phyloP scores from a whole-genome alignment of 2,888 invertebrate genomes.

The Trissolcus japonicus region DNA sequence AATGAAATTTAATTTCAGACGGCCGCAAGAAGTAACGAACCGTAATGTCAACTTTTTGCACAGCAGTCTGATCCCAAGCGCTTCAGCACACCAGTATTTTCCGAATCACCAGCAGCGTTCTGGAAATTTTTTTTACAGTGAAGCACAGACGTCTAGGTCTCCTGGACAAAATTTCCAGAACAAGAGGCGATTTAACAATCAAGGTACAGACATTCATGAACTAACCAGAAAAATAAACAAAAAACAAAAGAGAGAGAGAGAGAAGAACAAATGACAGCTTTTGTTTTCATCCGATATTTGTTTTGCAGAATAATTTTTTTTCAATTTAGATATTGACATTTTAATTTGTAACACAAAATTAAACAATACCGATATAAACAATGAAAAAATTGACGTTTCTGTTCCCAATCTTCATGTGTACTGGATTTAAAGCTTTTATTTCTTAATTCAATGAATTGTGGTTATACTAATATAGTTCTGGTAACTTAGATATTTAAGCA shows the following conservation, averaged over 20 bases:
- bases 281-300: too few relatives aligned
- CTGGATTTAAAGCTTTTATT: neutral
- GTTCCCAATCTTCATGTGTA: too few relatives aligned
- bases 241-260: too few relatives aligned
- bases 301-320: too few relatives aligned
- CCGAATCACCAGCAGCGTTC: constrained; percentile 63
- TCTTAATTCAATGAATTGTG: neutral
- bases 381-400: too few relatives aligned
- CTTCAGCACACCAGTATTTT: constrained; percentile 67
- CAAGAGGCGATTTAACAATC: constrained; percentile 68
- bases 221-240: too few relatives aligned
- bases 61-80: constrained; percentile 61
- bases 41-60: constrained; percentile 37
- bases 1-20: constrained; percentile 20
- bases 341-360: too few relatives aligned
- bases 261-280: too few relatives aligned
- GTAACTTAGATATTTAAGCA: too few relatives aligned
- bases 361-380: too few relatives aligned
- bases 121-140: constrained; percentile 61
- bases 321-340: too few relatives aligned
- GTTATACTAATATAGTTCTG: too few relatives aligned
- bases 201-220: constrained; percentile 61
- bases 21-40: constrained; percentile 58
- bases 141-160: constrained; percentile 62
- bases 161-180: constrained; percentile 70